phyloP scores from a whole-genome alignment of 2,113 vertebrate species.

The Ranitomeya imitator region DNA sequence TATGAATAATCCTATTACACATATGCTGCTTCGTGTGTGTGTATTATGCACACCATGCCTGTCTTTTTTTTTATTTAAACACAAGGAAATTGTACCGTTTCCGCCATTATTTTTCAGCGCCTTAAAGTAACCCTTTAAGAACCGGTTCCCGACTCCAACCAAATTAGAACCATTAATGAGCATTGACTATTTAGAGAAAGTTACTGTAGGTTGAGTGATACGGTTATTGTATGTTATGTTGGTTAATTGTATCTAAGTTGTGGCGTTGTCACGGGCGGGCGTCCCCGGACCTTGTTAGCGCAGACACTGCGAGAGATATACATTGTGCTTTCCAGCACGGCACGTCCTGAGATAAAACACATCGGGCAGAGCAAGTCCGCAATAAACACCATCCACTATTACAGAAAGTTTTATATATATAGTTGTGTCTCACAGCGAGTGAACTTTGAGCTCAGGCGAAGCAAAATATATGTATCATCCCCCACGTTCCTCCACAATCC shows the following conservation, averaged over 20 bases:
- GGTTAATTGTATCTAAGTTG: not conserved
- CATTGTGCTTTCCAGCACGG: constrained; percentile 14
- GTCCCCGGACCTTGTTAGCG: not conserved
- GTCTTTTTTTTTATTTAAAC: constrained; percentile 24
- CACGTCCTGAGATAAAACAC: constrained; percentile 22
- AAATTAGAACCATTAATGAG: not conserved
- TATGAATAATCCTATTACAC: constrained; percentile 43
- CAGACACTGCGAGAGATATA: not conserved
- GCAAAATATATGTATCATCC: not conserved
- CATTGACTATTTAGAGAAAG: not conserved
- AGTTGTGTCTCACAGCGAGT: constrained; percentile 10
- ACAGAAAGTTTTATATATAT: constrained; percentile 23
- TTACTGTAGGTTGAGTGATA: not conserved
- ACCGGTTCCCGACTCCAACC: too few relatives aligned
- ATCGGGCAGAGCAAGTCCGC: constrained; percentile 25
- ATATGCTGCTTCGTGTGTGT: constrained; percentile 41
- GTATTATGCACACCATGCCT: not conserved
- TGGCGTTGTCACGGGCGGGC: not conserved
- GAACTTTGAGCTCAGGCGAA: constrained; percentile 9
- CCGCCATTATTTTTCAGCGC: not conserved
- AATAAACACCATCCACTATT: constrained; percentile 21
- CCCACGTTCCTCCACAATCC: not conserved
- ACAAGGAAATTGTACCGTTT: constrained; percentile 17
- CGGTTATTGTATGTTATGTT: not conserved
- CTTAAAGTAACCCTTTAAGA: not conserved